These are phyloP conservation scores for Proisotoma minuta DNA, from an alignment of 2,888 invertebrate genomes.

Conservation along the genomic window DNA sequence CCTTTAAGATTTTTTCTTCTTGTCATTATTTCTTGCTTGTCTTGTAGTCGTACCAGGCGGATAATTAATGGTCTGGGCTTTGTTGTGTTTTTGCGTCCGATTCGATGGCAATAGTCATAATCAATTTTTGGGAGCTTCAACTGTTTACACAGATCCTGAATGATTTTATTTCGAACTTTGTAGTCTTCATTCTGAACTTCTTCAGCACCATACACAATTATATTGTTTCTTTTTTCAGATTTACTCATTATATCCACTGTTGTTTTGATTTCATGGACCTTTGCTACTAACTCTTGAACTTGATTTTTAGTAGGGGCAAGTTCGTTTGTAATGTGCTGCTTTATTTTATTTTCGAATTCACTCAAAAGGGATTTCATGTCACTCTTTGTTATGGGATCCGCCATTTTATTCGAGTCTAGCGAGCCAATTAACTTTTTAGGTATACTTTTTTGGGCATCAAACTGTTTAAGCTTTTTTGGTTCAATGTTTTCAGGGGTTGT, in stretches of 20 bases:
- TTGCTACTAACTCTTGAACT: not conserved
- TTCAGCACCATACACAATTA: not conserved
- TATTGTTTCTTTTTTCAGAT: not conserved
- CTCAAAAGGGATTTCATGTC: not conserved
- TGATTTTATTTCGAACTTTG: not conserved
- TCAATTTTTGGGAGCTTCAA: not conserved
- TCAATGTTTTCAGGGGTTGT: not conserved
- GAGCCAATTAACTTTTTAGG: not conserved
- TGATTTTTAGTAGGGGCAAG: not conserved
- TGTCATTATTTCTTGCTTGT: not conserved
- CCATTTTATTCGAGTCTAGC: not conserved
- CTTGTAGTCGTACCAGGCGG: not conserved
- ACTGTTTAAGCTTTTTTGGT: not conserved
- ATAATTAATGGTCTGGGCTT: not conserved
- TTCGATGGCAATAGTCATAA: not conserved
- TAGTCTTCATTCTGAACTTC: not conserved
- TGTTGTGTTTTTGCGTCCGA: not conserved
- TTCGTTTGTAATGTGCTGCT: not conserved
- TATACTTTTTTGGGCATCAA: not conserved
- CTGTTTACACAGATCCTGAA: not conserved
- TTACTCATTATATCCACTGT: not conserved
- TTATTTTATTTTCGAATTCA: not conserved
- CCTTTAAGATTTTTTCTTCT: not conserved
- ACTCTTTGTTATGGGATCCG: not conserved
- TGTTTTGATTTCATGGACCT: not conserved